phyloP scores from a whole-genome alignment of 2,113 vertebrate species.

The Apteryx owenii region DNA sequence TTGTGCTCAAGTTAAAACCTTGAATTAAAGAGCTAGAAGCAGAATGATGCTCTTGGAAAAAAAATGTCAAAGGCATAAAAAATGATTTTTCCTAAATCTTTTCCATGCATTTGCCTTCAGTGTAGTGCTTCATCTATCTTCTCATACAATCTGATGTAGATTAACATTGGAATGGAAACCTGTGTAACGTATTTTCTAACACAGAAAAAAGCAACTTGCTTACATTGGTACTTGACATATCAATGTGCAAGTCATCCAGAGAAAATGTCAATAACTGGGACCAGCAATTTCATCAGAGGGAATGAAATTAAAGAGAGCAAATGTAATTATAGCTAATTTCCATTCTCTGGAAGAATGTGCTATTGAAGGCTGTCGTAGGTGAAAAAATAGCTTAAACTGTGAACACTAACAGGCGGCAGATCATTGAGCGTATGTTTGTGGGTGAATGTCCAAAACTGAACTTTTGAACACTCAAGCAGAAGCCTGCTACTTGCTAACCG shows the following conservation, averaged over 20 bases:
- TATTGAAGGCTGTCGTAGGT: background rate
- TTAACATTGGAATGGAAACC: background rate
- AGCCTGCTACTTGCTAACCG: background rate
- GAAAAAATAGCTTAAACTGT: background rate
- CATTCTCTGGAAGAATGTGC: background rate
- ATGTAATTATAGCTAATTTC: constrained; percentile 20
- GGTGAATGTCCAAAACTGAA: background rate
- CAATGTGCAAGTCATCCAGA: background rate
- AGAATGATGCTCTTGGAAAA: background rate
- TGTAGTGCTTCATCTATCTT: background rate
- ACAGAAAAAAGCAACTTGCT: constrained; percentile 2
- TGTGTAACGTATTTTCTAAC: background rate
- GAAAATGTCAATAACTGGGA: background rate
- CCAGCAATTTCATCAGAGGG: background rate
- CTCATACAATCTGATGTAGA: background rate
- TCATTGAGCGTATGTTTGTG: background rate
- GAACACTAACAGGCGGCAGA: background rate
- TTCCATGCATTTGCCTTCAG: background rate
- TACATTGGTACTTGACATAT: background rate
- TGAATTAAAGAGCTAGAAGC: background rate
- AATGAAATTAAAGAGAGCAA: constrained; percentile 23
- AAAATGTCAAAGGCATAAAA: background rate
- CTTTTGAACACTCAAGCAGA: background rate
- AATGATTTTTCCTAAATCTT: background rate
- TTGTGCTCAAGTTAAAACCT: background rate